Percentiles rank a stretch among this genome's conserved stretches.
Conservation (phyloP, 2,113 vertebrate species). For the Ifrita kowaldi region DNA sequence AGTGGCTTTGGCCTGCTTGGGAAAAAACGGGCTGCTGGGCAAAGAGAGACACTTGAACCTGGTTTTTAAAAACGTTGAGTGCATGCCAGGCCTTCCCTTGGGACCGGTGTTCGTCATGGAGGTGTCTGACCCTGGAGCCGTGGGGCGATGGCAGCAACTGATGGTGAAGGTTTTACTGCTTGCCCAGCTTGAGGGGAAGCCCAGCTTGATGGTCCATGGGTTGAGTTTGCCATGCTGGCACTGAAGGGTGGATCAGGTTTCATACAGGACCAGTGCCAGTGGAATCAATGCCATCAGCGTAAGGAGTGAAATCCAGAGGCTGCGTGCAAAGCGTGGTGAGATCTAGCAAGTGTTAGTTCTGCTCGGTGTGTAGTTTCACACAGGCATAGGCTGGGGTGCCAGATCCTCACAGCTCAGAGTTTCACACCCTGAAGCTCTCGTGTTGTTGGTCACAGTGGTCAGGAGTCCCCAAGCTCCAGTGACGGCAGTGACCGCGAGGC, state of each 20-base stretch:
- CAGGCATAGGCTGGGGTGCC: background rate
- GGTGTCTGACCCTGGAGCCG: accelerated
- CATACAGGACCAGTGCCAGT: no score
- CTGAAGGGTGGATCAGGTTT: background rate
- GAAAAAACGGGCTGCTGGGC: background rate
- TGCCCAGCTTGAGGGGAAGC: background rate
- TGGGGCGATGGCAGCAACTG: background rate
- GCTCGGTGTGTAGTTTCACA: background rate
- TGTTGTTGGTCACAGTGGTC: constrained; percentile 39
- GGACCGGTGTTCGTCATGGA: background rate
- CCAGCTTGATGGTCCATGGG: accelerated
- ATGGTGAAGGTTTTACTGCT: background rate
- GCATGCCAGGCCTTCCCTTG: background rate
- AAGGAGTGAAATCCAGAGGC: background rate
- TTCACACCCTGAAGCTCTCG: background rate
- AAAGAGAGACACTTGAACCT: background rate
- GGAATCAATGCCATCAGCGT: background rate
- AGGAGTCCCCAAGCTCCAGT: background rate
- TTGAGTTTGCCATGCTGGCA: background rate
- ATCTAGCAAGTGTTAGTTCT: background rate
- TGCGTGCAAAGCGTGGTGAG: accelerated
- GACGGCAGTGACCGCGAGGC: background rate
- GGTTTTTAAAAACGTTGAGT: background rate
- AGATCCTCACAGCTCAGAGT: background rate
- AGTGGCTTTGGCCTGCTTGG: background rate